Conservation (phyloP, 1,140 invertebrate species). For the Plectus sambesii region DNA sequence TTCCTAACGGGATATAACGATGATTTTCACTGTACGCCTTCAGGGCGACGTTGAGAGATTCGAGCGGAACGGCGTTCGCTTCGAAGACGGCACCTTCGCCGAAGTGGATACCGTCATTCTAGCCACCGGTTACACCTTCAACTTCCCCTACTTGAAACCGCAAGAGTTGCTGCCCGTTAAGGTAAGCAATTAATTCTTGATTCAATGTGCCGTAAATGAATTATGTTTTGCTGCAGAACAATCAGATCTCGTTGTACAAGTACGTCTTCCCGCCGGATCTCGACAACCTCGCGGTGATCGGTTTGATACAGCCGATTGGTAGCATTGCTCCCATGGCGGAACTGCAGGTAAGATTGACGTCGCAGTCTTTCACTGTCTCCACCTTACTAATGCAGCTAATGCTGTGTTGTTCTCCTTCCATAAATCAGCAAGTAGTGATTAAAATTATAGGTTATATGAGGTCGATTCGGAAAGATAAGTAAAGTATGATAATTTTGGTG, state of each 20-base stretch:
- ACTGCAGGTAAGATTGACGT: slow-evolving; percentile 50
- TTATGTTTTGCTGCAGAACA: too few species aligned
- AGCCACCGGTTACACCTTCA: slow-evolving; percentile 48
- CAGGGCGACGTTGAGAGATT: slow-evolving; percentile 46
- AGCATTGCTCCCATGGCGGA: slow-evolving; percentile 52
- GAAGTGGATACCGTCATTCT: slow-evolving; percentile 45
- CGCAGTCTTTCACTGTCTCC: too few species aligned
- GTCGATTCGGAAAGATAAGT: too few species aligned
- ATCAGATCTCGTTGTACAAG: slow-evolving; percentile 50
- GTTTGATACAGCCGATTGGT: slow-evolving; percentile 51
- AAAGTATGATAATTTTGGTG: too few species aligned
- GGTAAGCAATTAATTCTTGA: slow-evolving; percentile 19
- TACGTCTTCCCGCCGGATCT: slow-evolving; percentile 49
- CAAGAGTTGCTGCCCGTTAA: slow-evolving; percentile 27
- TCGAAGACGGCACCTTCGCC: slow-evolving; percentile 41
- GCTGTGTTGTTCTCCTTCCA: too few species aligned
- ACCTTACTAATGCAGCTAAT: too few species aligned
- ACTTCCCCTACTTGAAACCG: slow-evolving; percentile 46
- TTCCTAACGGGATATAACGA: too few species aligned
- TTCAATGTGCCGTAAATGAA: too few species aligned
- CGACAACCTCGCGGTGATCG: slow-evolving; percentile 50
- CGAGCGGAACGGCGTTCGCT: slow-evolving; percentile 44
- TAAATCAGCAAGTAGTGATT: too few species aligned
- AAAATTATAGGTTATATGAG: too few species aligned
- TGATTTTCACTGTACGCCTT: slow-evolving; percentile 7